These are phyloP conservation scores for Penaeus japonicus DNA, from an alignment of 1,140 invertebrate genomes.

Conservation along the genomic window DNA sequence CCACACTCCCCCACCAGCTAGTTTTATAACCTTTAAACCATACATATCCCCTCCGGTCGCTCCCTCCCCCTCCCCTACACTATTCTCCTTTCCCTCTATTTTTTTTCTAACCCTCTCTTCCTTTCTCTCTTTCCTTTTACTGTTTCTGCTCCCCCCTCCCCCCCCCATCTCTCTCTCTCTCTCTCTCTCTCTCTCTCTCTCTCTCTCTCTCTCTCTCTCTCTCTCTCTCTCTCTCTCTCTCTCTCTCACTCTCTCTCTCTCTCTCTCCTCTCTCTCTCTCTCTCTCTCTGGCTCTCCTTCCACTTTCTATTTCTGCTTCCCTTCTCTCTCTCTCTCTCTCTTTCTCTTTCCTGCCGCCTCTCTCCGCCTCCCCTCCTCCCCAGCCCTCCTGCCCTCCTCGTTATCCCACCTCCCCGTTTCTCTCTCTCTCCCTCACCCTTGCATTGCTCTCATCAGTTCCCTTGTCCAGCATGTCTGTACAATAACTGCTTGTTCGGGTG, in stretches of 20 bases:
- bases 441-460: conserved; percentile 38
- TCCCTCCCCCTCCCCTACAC: not conserved
- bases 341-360: conserved; percentile 6
- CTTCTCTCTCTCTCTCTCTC: conserved; percentile 4
- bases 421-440: conserved; percentile 16
- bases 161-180: not conserved
- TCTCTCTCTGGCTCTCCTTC: too few species aligned
- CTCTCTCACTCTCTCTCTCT: not conserved
- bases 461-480: conserved; percentile 40
- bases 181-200: conserved; percentile 21
- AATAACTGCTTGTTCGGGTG: conserved; percentile 33
- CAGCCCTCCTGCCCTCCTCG: not conserved
- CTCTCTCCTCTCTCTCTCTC: not conserved
- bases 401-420: not conserved
- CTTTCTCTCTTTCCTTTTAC: not conserved
- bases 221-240: conserved; percentile 2
- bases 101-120: not conserved
- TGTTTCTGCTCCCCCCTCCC: not conserved
- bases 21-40: too few species aligned
- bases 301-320: not conserved
- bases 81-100: not conserved
- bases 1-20: not conserved
- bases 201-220: conserved; percentile 20
- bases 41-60: not conserved
- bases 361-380: conserved; percentile 4